A percentile compares a stretch with the other conserved stretches of the same genome.
Conservation (phyloP, 2,797 vertebrate species). For the Yasuhikotakia modesta region DNA sequence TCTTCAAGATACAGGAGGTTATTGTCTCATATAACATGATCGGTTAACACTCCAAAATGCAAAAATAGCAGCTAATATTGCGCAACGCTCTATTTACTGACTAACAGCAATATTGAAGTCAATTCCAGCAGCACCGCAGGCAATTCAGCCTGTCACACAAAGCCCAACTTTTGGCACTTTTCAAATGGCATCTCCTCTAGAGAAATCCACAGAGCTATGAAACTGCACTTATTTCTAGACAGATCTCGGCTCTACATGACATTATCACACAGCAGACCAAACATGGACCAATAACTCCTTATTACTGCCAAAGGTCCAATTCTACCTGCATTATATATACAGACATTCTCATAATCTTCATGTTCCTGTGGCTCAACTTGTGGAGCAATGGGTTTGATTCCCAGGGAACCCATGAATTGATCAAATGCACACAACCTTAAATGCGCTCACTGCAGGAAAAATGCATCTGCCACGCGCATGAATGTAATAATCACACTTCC, state of each 20-base stretch:
- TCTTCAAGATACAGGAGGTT: slow-evolving; percentile 8
- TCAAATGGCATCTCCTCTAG: slow-evolving; percentile 34
- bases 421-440: not conserved
- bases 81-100: slow-evolving; percentile 42
- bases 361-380: not conserved
- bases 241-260: not conserved
- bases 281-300: slow-evolving; percentile 3
- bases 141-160: slow-evolving; percentile 22
- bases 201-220: slow-evolving; percentile 29
- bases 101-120: slow-evolving; percentile 36
- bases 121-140: slow-evolving; percentile 32
- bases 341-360: slow-evolving; percentile 3
- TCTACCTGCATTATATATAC: not conserved
- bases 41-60: slow-evolving; percentile 13
- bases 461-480: not conserved
- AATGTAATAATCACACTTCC: not conserved
- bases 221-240: slow-evolving; percentile 36
- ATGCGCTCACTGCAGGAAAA: not conserved
- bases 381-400: not conserved
- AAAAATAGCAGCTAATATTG: slow-evolving; percentile 40
- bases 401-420: not conserved
- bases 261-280: slow-evolving; percentile 28
- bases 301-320: not conserved
- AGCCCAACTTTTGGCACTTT: slow-evolving; percentile 38
- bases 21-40: slow-evolving; percentile 34